These are phyloP conservation scores for Phacellophora camtschatica DNA, from an alignment of 30 jellyfish, hydroid and myxozoan genomes.

Conservation along the genomic window DNA sequence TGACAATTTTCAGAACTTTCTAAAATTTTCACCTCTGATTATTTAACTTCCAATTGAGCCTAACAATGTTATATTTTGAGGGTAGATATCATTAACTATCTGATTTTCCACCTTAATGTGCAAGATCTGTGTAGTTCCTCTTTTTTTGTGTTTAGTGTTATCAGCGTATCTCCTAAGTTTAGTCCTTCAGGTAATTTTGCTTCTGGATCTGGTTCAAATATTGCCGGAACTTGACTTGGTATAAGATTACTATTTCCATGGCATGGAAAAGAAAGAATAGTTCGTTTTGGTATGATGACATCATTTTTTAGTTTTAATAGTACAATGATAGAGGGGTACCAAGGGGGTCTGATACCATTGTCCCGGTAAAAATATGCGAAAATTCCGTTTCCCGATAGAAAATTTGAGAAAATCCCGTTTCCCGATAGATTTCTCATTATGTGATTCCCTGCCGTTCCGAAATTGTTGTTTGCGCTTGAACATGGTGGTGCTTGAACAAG, in stretches of 20 bases:
- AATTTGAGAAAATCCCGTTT: too few species aligned
- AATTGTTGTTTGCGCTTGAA: too few species aligned
- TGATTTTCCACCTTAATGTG: background rate
- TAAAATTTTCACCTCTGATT: too few species aligned
- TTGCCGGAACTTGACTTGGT: background rate
- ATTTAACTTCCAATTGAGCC: too few species aligned
- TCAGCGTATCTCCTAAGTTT: background rate
- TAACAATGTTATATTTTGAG: background rate
- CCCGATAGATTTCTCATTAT: too few species aligned
- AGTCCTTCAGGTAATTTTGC: slow-evolving; percentile 2
- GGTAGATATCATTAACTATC: slow-evolving; percentile 1
- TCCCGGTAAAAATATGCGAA: too few species aligned
- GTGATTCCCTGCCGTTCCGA: too few species aligned
- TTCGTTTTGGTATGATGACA: background rate
- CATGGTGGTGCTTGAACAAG: too few species aligned
- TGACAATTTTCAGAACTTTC: too few species aligned
- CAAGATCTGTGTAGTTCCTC: slow-evolving; percentile 6
- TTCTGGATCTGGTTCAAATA: background rate
- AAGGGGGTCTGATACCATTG: too few species aligned
- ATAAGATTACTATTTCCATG: background rate
- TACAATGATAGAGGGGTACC: background rate
- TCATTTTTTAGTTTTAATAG: slow-evolving; percentile 5
- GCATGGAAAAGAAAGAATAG: background rate
- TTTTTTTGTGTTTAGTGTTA: background rate
- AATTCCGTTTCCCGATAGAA: too few species aligned